These are phyloP conservation scores for Zaprionus lachaisei DNA, from an alignment of 1,140 invertebrate species.

Conservation along the genomic window DNA sequence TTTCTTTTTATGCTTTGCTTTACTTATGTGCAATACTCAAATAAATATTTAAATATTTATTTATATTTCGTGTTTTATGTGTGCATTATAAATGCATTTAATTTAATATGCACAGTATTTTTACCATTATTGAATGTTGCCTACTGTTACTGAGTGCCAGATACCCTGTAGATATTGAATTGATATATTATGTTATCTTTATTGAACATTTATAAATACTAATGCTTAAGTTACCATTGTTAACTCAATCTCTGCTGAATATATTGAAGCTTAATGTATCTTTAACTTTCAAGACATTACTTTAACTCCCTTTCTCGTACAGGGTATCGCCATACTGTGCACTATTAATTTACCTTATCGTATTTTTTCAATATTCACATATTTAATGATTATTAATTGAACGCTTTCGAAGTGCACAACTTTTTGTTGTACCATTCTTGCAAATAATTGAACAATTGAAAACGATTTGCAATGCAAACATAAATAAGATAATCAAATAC, in stretches of 20 bases:
- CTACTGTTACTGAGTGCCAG: background rate
- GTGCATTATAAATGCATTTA: constrained; percentile 33
- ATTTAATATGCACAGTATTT: constrained; percentile 13
- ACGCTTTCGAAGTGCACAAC: constrained; percentile 16
- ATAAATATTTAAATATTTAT: constrained; percentile 41
- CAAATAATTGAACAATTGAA: constrained; percentile 53
- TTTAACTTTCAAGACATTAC: background rate
- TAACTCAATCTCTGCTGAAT: background rate
- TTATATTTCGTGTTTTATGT: constrained; percentile 20
- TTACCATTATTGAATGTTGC: constrained; percentile 15
- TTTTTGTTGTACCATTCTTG: background rate
- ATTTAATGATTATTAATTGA: constrained; percentile 51
- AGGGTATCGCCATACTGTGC: background rate
- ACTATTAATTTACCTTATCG: background rate
- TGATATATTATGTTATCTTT: background rate
- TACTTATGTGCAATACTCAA: constrained; percentile 24
- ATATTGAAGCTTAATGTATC: background rate
- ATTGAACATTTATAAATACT: background rate
- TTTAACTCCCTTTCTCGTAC: background rate
- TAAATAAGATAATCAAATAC: constrained; percentile 62
- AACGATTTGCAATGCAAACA: constrained; percentile 59
- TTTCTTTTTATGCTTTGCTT: constrained; percentile 4
- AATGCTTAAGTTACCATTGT: background rate
- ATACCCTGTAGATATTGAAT: background rate
- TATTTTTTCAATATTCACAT: constrained; percentile 19